Percentiles rank a stretch among this genome's conserved stretches.
phyloP scores from a whole-genome alignment of 2,113 vertebrate genomes.

The Ophthalmotilapia sp. region DNA sequence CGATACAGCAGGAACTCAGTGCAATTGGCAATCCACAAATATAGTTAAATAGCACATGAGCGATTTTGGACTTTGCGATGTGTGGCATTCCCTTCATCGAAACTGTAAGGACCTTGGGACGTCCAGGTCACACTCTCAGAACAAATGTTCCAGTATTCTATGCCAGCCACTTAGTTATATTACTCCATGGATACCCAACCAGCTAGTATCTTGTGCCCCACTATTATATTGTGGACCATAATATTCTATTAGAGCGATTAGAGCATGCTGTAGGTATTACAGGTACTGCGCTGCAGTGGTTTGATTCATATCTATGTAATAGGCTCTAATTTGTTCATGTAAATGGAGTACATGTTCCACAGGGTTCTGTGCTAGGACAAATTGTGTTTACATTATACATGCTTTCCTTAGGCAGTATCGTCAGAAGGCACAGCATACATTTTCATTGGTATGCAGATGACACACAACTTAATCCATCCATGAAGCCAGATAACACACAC shows the following conservation, averaged over 20 bases:
- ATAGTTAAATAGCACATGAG: not conserved
- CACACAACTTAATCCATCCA: not conserved
- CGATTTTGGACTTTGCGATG: not conserved
- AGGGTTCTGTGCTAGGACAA: not conserved
- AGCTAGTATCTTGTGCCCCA: not conserved
- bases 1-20: not conserved
- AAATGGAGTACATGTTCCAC: not conserved
- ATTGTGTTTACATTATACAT: not conserved
- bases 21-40: not conserved
- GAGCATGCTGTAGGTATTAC: not conserved
- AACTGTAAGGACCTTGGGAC: not conserved
- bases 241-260: not conserved
- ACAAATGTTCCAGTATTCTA: not conserved
- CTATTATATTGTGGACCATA: not conserved
- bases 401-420: not conserved
- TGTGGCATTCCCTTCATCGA: not conserved
- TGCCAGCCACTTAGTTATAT: not conserved
- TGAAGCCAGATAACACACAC: not conserved
- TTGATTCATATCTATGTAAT: not conserved
- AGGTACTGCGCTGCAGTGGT: not conserved
- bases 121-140: not conserved
- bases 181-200: not conserved
- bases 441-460: not conserved
- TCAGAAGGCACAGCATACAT: not conserved
- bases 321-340: not conserved